These are phyloP conservation scores for Labia minor DNA, from an alignment of 2,888 invertebrate species.

Conservation along the genomic window DNA sequence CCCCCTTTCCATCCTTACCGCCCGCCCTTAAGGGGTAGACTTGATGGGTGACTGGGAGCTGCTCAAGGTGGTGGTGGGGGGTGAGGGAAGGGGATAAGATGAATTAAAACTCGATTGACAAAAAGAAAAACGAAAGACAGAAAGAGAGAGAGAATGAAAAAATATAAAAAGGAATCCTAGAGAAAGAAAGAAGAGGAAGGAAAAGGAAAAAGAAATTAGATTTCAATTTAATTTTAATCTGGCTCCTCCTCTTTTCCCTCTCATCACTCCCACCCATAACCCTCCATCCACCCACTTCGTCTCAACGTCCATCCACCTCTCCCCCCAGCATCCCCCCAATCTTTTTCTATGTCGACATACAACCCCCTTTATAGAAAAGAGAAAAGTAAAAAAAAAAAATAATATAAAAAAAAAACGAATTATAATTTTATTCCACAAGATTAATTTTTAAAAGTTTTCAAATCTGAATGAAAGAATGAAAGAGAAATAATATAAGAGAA, in stretches of 20 bases:
- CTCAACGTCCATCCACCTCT: background rate
- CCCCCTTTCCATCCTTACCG: no score
- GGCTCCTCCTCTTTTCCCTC: background rate
- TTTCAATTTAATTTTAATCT: constrained; percentile 13
- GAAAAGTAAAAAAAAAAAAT: background rate
- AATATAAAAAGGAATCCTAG: background rate
- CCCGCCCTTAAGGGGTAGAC: no score
- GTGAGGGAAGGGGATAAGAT: background rate
- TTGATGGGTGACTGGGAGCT: no score
- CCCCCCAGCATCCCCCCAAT: no score
- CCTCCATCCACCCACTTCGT: no score
- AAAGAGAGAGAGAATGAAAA: background rate
- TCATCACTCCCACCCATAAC: no score
- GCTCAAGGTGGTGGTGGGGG: no score
- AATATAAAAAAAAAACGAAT: background rate
- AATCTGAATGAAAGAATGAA: background rate
- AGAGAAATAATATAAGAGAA: background rate
- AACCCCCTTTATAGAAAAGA: constrained; percentile 1
- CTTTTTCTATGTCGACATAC: background rate
- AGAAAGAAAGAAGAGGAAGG: background rate
- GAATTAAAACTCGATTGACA: constrained; percentile 13
- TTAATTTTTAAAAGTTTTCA: constrained; percentile 13
- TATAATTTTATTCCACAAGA: constrained; percentile 13
- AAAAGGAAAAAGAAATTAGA: constrained; percentile 7
- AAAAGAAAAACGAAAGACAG: background rate